phyloP scores from a whole-genome alignment of 2,113 vertebrate genomes.

The Sitta europaea region DNA sequence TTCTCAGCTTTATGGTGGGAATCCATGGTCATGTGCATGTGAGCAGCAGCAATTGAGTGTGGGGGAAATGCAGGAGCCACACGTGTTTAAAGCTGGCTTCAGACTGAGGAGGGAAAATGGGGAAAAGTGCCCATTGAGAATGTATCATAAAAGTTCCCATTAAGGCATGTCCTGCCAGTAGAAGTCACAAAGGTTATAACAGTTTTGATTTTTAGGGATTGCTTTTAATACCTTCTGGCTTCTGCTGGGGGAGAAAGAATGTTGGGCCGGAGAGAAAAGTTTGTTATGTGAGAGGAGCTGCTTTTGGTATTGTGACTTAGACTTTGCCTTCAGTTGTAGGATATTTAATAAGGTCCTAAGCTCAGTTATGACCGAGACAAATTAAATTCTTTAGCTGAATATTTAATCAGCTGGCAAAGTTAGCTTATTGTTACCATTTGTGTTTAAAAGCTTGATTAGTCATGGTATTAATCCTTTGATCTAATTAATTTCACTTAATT shows the following conservation, averaged over 20 bases:
- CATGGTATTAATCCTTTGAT: neutral
- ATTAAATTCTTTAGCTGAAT: neutral
- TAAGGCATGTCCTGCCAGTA: neutral
- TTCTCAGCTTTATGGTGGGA: neutral
- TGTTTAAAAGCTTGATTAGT: neutral
- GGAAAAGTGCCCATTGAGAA: neutral
- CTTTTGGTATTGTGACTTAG: neutral
- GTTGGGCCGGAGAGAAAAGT: neutral
- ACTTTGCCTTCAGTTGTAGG: neutral
- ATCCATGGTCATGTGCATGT: fast-evolving
- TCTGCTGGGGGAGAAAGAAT: neutral
- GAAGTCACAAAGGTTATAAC: neutral
- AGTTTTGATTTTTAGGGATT: neutral
- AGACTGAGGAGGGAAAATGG: neutral
- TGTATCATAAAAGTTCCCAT: neutral
- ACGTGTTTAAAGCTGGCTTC: neutral
- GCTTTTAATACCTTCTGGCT: neutral
- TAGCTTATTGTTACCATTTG: neutral
- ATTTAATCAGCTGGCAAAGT: neutral
- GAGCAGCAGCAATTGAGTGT: neutral
- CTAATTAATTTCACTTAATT: neutral
- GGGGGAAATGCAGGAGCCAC: neutral
- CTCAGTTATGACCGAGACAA: neutral
- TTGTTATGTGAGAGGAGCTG: neutral
- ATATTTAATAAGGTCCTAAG: neutral